These are phyloP conservation scores for Rhynchophorus ferrugineus DNA, from an alignment of 1,140 invertebrate genomes.

Conservation along the genomic window DNA sequence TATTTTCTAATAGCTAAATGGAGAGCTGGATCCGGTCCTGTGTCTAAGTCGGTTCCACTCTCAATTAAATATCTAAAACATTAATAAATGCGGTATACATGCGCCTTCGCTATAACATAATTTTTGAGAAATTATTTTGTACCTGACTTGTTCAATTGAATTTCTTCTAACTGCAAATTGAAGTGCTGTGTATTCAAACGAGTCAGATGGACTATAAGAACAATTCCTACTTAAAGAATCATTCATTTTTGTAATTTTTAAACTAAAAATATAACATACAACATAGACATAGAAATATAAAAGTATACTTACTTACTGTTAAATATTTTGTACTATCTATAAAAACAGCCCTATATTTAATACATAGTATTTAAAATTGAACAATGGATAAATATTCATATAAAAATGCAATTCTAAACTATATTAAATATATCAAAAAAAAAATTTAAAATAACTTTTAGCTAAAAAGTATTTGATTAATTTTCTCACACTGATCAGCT, in stretches of 20 bases:
- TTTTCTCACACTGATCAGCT: too few species aligned
- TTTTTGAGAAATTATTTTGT: conserved; percentile 4
- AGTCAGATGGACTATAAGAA: conserved; percentile 32
- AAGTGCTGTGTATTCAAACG: conserved; percentile 31
- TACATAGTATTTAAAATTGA: too few species aligned
- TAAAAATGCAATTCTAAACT: too few species aligned
- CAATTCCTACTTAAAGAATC: conserved; percentile 22
- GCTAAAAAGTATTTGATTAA: too few species aligned
- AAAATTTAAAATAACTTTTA: too few species aligned
- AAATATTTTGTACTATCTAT: too few species aligned
- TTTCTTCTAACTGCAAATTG: conserved; percentile 34
- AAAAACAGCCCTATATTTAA: too few species aligned
- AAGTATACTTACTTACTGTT: too few species aligned
- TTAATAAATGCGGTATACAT: neutral
- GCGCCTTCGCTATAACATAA: neutral
- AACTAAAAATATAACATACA: too few species aligned
- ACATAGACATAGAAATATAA: too few species aligned
- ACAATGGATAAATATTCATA: too few species aligned
- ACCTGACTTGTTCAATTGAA: conserved; percentile 34
- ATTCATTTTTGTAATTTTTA: conserved; percentile 5
- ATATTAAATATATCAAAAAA: too few species aligned
- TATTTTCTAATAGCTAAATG: conserved; percentile 55
- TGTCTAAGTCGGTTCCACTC: conserved; percentile 52
- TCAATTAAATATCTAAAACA: conserved; percentile 47
- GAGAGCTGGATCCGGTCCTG: conserved; percentile 49